Percentiles rank a stretch among this genome's conserved stretches.
phyloP scores from a whole-genome alignment of 2,797 vertebrate species.

The Graptemys geographica region DNA sequence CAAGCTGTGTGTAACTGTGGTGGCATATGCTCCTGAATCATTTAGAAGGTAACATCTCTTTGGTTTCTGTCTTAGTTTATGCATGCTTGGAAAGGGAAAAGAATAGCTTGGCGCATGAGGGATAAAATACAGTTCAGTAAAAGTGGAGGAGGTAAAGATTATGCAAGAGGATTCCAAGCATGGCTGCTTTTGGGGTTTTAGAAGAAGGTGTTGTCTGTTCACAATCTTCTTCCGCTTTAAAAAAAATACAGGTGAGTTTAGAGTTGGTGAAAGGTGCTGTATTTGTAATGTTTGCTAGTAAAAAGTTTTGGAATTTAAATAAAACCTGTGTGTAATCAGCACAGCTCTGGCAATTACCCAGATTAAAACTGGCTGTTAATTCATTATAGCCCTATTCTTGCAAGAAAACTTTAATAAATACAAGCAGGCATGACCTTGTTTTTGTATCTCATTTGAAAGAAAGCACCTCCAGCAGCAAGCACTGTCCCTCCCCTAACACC shows the following conservation, averaged over 20 bases:
- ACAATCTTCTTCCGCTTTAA: not conserved
- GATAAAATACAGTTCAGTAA: not conserved
- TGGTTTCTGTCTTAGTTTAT: not conserved
- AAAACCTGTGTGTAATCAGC: not conserved
- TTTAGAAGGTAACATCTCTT: slow-evolving; percentile 89
- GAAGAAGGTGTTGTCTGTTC: not conserved
- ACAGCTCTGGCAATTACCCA: not conserved
- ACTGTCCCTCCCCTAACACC: not conserved
- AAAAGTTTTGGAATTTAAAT: not conserved
- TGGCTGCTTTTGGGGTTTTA: not conserved
- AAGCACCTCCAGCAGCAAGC: not conserved
- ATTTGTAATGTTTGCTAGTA: not conserved
- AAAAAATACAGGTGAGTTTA: not conserved
- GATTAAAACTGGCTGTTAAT: not conserved
- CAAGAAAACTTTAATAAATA: not conserved
- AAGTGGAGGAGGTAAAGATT: not conserved
- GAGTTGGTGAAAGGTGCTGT: not conserved
- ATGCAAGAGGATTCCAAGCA: not conserved
- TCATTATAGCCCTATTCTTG: not conserved
- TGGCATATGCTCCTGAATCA: slow-evolving; percentile 97
- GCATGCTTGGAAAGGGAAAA: not conserved
- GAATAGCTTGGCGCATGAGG: fast-evolving
- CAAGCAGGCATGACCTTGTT: not conserved
- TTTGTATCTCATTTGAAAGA: not conserved
- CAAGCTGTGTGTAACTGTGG: slow-evolving; percentile 97